Conservation (phyloP, 2,888 invertebrate genomes). For the Miltochrista miniata region DNA sequence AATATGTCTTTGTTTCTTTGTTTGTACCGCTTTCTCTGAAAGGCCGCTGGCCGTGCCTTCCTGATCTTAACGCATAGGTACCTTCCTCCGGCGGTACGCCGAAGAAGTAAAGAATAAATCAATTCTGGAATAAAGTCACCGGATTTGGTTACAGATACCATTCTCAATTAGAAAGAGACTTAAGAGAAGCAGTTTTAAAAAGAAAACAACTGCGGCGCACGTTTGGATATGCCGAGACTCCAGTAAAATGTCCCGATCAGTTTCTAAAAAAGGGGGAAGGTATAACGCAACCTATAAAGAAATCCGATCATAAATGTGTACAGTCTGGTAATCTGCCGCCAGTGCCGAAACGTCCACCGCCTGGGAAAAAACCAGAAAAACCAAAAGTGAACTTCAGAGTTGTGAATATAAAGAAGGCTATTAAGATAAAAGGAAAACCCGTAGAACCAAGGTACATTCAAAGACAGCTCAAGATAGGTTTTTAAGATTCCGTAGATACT, state of each 20-base stretch:
- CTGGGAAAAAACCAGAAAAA: conserved; percentile 55
- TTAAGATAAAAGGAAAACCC: conserved; percentile 79
- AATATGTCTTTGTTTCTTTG: too few species aligned
- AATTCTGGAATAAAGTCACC: too few species aligned
- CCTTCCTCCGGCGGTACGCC: too few species aligned
- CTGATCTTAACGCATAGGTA: too few species aligned
- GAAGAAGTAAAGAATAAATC: too few species aligned
- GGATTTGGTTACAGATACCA: conserved; percentile 63
- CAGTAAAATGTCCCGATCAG: conserved; percentile 82
- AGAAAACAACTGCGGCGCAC: conserved; percentile 79
- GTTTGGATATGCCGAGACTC: conserved; percentile 87
- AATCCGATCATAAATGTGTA: conserved; percentile 63
- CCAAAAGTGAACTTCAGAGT: conserved; percentile 80
- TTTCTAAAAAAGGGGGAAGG: conserved; percentile 86
- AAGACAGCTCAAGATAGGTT: too few species aligned
- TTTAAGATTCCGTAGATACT: too few species aligned
- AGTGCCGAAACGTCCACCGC: conserved; percentile 69
- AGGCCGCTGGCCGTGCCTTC: too few species aligned
- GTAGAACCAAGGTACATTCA: conserved; percentile 72
- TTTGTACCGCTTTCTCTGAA: too few species aligned
- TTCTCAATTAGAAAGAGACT: conserved; percentile 76
- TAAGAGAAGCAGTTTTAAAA: conserved; percentile 62
- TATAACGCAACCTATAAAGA: conserved; percentile 66
- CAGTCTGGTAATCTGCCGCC: conserved; percentile 72
- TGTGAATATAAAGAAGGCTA: conserved; percentile 84